Conservation (phyloP, 2,797 vertebrate genomes). For the Dryobates pubescens region DNA sequence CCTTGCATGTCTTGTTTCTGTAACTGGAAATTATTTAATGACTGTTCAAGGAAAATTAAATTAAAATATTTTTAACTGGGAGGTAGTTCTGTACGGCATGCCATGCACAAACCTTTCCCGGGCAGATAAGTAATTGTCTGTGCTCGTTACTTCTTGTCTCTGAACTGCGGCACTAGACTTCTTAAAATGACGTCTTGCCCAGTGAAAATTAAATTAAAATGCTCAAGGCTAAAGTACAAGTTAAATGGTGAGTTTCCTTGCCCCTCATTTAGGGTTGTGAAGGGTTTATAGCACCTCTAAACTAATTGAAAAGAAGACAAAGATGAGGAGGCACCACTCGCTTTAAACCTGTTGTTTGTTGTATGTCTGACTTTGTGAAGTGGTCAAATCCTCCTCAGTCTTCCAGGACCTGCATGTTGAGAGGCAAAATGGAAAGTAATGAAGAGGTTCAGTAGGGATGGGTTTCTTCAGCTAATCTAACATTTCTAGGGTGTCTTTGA, state of each 20-base stretch:
- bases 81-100: background rate
- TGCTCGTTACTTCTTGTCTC: background rate
- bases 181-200: background rate
- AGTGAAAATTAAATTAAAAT: background rate
- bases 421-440: background rate
- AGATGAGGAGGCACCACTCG: background rate
- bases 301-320: background rate
- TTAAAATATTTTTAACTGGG: background rate
- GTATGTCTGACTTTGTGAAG: background rate
- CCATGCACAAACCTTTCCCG: background rate
- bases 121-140: background rate
- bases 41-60: background rate
- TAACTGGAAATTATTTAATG: conserved; percentile 16
- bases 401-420: background rate
- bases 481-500: background rate
- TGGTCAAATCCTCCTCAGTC: background rate
- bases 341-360: background rate
- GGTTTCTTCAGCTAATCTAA: background rate
- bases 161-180: background rate
- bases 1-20: background rate
- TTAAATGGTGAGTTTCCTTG: background rate
- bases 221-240: background rate
- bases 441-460: background rate
- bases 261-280: background rate
- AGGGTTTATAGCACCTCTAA: background rate